Conservation (phyloP, 92 coral and sea anemone genomes). For the Nematostella vectensis region DNA sequence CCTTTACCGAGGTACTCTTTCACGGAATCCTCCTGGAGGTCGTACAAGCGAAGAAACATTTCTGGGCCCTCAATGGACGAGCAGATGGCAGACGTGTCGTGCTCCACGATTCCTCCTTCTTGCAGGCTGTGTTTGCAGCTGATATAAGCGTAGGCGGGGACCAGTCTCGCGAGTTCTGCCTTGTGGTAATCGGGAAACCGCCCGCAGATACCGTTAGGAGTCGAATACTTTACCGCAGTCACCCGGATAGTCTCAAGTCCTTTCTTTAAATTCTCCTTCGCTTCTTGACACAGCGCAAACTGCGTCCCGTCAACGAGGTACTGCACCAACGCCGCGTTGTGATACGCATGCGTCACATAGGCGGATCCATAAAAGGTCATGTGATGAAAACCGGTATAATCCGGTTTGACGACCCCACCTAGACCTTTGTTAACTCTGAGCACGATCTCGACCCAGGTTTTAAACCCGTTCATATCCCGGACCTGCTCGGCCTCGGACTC, state of each 20-base stretch:
- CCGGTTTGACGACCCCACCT: slow-evolving; percentile 67
- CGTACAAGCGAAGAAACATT: slow-evolving; percentile 36
- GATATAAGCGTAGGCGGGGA: slow-evolving; percentile 54
- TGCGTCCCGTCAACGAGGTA: slow-evolving; percentile 50
- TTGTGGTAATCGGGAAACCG: slow-evolving; percentile 51
- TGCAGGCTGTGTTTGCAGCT: slow-evolving; percentile 12
- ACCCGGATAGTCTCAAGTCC: slow-evolving; percentile 19
- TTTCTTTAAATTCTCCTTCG: slow-evolving; percentile 31
- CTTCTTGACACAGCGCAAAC: slow-evolving; percentile 17
- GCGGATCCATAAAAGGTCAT: slow-evolving; percentile 51
- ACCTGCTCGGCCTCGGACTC: slow-evolving; percentile 16
- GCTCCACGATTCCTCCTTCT: background rate
- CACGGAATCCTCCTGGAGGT: slow-evolving; percentile 4
- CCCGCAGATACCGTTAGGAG: slow-evolving; percentile 51
- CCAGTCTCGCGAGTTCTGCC: slow-evolving; percentile 8
- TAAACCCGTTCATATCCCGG: slow-evolving; percentile 45
- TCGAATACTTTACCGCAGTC: slow-evolving; percentile 32
- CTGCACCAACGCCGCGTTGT: slow-evolving; percentile 36
- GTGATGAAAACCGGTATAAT: slow-evolving; percentile 69
- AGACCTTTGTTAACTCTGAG: slow-evolving; percentile 47
- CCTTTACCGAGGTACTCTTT: slow-evolving; percentile 11
- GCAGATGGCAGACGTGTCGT: background rate
- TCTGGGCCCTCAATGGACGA: slow-evolving; percentile 4
- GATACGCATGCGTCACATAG: slow-evolving; percentile 46
- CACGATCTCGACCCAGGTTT: slow-evolving; percentile 56